These are phyloP conservation scores for Sebastes diaconus DNA, from an alignment of 2,797 vertebrate species.

Conservation along the genomic window DNA sequence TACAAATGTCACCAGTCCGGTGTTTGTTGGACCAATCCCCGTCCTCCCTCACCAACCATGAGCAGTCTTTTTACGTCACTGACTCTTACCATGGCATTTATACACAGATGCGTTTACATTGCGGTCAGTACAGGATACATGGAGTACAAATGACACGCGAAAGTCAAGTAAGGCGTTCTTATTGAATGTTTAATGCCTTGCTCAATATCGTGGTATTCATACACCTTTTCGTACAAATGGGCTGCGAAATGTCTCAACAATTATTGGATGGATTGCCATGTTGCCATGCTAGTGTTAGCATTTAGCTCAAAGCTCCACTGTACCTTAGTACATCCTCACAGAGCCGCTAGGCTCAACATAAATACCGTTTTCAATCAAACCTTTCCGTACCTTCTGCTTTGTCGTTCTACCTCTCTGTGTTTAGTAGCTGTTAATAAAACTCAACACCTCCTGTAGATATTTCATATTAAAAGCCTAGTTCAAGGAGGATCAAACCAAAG, in stretches of 20 bases:
- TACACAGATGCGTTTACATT: too few relatives aligned
- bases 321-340: neutral
- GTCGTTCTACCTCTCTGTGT: neutral
- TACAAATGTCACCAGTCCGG: too few relatives aligned
- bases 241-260: neutral
- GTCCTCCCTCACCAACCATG: fast-evolving
- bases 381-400: neutral
- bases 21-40: too few relatives aligned
- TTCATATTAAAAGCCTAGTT: conserved; percentile 1
- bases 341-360: neutral
- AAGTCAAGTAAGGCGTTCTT: too few relatives aligned
- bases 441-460: neutral
- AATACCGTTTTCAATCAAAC: neutral
- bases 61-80: too few relatives aligned
- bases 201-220: too few relatives aligned
- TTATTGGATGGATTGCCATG: neutral
- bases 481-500: neutral
- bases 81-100: fast-evolving
- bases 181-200: too few relatives aligned
- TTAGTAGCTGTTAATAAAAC: neutral
- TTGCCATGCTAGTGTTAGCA: neutral
- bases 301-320: neutral
- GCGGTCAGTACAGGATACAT: too few relatives aligned
- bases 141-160: fast-evolving
- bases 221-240: fast-evolving